Evolutionary conservation across 2,797 vertebrate genomes (phyloP), one percentile per base, ranked within the genome.

Genomic region (Percopsis omiscomaycus): DNA sequence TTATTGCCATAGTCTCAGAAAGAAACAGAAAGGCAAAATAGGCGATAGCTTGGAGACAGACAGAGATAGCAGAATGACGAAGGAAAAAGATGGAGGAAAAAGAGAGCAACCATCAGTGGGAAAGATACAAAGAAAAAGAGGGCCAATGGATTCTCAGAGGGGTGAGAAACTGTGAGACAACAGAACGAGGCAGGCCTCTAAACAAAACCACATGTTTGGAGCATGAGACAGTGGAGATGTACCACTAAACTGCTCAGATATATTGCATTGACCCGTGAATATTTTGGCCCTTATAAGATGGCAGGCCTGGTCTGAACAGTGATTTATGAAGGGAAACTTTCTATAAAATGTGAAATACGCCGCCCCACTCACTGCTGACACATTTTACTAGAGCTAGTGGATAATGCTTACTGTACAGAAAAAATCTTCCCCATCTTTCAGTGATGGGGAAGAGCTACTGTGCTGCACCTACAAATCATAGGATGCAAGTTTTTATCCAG

Each of bases 121-220:
- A 42, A 11, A 42, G 32, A 42, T 28, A 32, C 12, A 48, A 9
- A 58, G 8, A 16, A 12, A 56, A 61, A 66, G 66, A 73, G 50
- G 11, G 62, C 50, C 15, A 54, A 69, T 15, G 60, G 45, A 59
- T 45, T 64, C 65, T 54, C 61, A 55, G 3, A 29, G 4, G 11
- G 15, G 12, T 2, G 45, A 11, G 30, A 3, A 13, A 32, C 3
- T 22, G 22, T 8, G 15, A 45, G 50, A 65, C 67, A 46, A 3
- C 29, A 2, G 27, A 60, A 52, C 2, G 2, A 60, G 66, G 73
- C 3, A 5, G 52, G 59, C 16, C 42, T 58, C 68, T 72, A 69
- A 82, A 76, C 76, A 66, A 64, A 83, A 83, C 73, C 85, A 84
- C 77, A 79, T 83, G 80, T 71, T 66, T 62, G 45, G 62, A 57